Evolutionary conservation across 2,888 invertebrate genomes (phyloP).

Genomic region (Monochamus alternatus): DNA sequence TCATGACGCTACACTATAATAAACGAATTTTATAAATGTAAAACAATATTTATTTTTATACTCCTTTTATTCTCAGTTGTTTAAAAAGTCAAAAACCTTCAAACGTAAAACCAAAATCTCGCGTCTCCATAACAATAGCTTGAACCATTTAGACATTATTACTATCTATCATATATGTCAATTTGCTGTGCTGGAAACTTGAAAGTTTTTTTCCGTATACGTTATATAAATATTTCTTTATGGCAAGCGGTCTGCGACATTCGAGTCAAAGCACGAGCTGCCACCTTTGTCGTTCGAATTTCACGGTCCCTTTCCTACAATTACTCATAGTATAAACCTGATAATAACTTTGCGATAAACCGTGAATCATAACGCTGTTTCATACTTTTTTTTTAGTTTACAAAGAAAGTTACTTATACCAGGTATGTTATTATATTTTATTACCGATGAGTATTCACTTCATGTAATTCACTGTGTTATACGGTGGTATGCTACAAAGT

Average conservation of each 20-base stretch:
- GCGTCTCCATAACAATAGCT: too few species aligned
- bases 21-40: too few species aligned
- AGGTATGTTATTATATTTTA: slow-evolving; percentile 12
- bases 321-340: slow-evolving; percentile 51
- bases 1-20: too few species aligned
- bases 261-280: slow-evolving; percentile 16
- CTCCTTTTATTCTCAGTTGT: too few species aligned
- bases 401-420: slow-evolving; percentile 21
- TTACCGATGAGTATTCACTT: not conserved
- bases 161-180: too few species aligned
- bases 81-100: too few species aligned
- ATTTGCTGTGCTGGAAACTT: too few species aligned
- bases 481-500: not conserved
- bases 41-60: too few species aligned
- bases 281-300: slow-evolving; percentile 26
- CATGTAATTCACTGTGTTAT: not conserved
- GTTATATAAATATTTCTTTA: too few species aligned
- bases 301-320: slow-evolving; percentile 43
- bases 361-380: slow-evolving; percentile 27
- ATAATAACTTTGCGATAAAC: slow-evolving; percentile 37
- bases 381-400: slow-evolving; percentile 14
- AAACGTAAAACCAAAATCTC: too few species aligned
- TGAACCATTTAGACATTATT: too few species aligned
- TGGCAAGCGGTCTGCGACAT: slow-evolving; percentile 50
- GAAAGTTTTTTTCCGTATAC: too few species aligned